Evolutionary conservation across 2,113 vertebrate species (phyloP).

Genomic region (Albula goreensis): DNA sequence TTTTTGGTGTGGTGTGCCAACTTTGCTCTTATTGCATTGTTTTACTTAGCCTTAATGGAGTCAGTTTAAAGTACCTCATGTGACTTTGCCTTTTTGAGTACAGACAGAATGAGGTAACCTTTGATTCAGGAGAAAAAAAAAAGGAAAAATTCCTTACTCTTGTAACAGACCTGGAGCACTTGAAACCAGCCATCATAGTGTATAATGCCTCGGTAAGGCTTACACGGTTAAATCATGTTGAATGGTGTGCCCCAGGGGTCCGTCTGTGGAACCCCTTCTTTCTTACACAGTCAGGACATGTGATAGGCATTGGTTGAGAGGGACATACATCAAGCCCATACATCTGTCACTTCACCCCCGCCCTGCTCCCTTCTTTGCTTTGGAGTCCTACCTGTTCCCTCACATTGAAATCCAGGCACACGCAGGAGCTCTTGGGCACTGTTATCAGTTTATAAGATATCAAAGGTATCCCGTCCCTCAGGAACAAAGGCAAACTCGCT

Average conservation of each 20-base stretch:
- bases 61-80: background rate
- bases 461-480: conserved; percentile 17
- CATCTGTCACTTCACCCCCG: conserved; percentile 20
- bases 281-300: conserved; percentile 45
- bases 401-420: conserved; percentile 37
- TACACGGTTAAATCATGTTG: conserved; percentile 53
- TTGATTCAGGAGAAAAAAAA: conserved; percentile 1
- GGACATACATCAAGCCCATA: conserved; percentile 54
- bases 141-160: background rate
- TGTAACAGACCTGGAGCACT: conserved; percentile 16
- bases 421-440: conserved; percentile 34
- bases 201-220: conserved; percentile 50
- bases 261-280: conserved; percentile 42
- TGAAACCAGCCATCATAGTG: conserved; percentile 47
- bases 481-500: conserved; percentile 4
- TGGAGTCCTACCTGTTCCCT: conserved; percentile 39
- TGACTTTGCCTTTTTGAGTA: background rate
- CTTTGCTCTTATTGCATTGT: conserved; percentile 38
- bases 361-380: conserved; percentile 2
- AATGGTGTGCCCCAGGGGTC: conserved; percentile 62
- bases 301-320: conserved; percentile 46
- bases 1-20: background rate
- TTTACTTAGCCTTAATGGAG: conserved; percentile 21
- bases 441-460: conserved; percentile 27
- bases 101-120: background rate